Conservation (phyloP, 64 coral and sea anemone genomes). For the Montipora efflorescens region DNA sequence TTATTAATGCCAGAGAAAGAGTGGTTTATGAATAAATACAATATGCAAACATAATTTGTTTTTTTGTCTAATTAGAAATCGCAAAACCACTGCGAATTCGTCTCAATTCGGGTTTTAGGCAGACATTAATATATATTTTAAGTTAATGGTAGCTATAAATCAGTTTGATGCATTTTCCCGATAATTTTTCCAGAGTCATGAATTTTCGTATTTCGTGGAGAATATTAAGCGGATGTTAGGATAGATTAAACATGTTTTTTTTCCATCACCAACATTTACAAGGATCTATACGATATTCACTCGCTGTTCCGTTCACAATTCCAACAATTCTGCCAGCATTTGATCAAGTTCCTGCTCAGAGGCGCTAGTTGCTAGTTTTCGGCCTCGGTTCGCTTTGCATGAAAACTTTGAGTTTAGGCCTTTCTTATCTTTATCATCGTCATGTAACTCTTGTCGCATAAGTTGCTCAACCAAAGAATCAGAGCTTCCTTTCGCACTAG, state of each 20-base stretch:
- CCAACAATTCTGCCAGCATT: conserved; percentile 10
- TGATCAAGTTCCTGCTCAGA: conserved; percentile 40
- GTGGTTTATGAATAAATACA: background rate
- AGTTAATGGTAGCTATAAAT: no score
- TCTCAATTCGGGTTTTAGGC: background rate
- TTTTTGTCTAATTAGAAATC: background rate
- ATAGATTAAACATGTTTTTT: no score
- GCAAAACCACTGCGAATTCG: background rate
- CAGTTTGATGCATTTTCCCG: no score
- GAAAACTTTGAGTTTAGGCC: background rate
- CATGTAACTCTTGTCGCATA: conserved; percentile 2
- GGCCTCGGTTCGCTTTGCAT: background rate
- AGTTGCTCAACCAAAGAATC: conserved; percentile 31
- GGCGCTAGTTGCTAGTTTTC: background rate
- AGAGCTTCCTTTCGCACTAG: background rate
- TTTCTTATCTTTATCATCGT: background rate
- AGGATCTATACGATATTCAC: no score
- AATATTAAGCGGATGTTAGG: no score
- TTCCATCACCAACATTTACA: no score
- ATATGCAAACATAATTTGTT: background rate
- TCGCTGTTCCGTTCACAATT: background rate
- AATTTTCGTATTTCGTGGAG: no score
- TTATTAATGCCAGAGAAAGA: background rate
- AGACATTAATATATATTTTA: no score
- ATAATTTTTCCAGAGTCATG: no score